A percentile compares a stretch with the other conserved stretches of the same genome.
These are phyloP conservation scores for Porites lutea DNA, from an alignment of 64 coral and sea anemone species.

Conservation along the genomic window DNA sequence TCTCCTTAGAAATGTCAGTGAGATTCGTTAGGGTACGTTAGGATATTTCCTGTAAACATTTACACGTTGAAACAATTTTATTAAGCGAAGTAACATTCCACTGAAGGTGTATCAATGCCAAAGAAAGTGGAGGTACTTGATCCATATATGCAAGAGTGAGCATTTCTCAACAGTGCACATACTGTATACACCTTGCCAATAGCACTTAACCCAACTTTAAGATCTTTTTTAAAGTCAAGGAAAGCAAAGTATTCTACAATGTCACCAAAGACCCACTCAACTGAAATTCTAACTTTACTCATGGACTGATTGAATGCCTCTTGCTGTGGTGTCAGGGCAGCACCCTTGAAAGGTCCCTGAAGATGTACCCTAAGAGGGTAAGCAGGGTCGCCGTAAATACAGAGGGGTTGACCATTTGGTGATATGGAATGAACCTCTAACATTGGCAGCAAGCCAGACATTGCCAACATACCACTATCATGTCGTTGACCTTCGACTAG, in stretches of 20 bases:
- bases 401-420: slow-evolving; percentile 12
- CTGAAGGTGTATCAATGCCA: neutral
- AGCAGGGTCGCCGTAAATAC: neutral
- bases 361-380: too few species aligned
- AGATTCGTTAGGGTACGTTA: too few species aligned
- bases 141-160: neutral
- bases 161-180: neutral
- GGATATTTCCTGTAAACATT: too few species aligned
- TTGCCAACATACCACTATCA: slow-evolving; percentile 29
- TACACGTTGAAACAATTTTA: too few species aligned
- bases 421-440: neutral
- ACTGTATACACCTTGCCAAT: neutral
- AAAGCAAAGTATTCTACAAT: neutral
- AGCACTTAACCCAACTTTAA: neutral
- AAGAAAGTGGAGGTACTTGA: slow-evolving; percentile 25
- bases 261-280: neutral
- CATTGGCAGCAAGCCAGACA: too few species aligned
- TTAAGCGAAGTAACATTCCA: neutral
- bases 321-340: neutral
- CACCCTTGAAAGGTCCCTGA: too few species aligned
- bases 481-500: neutral
- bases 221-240: neutral
- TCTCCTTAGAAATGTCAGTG: too few species aligned
- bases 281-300: neutral
- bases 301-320: neutral